Conservation (phyloP, 2,113 vertebrate species). For the Artemisiospiza belli region DNA sequence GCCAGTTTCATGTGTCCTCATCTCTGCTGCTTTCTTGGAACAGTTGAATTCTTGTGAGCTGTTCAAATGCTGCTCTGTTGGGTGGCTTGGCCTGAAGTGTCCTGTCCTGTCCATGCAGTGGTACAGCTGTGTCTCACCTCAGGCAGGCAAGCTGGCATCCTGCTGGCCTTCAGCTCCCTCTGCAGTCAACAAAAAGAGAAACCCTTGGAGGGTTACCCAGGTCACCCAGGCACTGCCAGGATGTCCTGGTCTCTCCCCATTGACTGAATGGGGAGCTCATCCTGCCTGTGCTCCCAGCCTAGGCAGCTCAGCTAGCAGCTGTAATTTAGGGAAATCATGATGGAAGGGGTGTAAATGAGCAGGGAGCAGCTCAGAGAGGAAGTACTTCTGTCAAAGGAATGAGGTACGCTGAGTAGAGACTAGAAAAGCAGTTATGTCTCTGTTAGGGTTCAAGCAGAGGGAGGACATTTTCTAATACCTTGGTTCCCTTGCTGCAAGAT, state of each 20-base stretch:
- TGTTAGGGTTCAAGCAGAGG: not conserved
- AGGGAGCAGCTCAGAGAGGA: not conserved
- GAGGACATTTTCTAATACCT: not conserved
- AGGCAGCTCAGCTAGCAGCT: not conserved
- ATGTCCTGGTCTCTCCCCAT: not conserved
- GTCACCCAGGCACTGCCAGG: not conserved
- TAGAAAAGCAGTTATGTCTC: not conserved
- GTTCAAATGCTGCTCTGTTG: not conserved
- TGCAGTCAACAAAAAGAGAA: conserved; percentile 49
- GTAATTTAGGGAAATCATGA: not conserved
- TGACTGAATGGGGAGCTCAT: not conserved
- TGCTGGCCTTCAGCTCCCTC: conserved; percentile 64
- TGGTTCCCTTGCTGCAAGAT: not conserved
- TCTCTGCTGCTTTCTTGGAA: not conserved
- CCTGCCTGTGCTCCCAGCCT: not conserved
- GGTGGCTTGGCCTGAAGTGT: not conserved
- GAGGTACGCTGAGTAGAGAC: not conserved
- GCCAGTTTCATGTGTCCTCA: not conserved
- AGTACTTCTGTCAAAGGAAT: not conserved
- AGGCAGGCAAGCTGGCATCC: not conserved
- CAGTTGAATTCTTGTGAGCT: not conserved
- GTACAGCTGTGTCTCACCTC: not conserved
- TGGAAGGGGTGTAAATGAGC: not conserved
- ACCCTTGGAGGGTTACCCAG: not conserved
- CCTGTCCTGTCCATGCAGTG: not conserved